Base-by-base conservation (phyloP, 2,888 invertebrate species). In the Catocala nupta region DNA sequence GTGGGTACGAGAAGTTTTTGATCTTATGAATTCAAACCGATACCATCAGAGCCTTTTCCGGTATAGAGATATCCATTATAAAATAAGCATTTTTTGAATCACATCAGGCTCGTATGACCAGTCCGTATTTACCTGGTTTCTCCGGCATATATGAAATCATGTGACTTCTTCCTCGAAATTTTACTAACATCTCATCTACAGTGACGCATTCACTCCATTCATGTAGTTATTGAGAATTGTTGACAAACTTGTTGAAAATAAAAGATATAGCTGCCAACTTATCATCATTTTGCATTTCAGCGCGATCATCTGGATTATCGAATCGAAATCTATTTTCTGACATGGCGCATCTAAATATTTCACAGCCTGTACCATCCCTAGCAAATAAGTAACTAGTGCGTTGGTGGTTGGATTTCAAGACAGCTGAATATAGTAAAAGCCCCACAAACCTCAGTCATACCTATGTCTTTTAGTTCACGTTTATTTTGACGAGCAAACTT, bases 111-210 rank as follows among this genome's bases (percentile, higher is more conserved):
- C 25, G 55, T 45, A 65, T 43, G 9, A 57, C 25, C 4, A 65
- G 42, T 7, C 56, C 59, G 1, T 57, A 56, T 54, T 65, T 56
- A 49, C 56, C 44, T 10, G 65, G 54, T 51, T 75, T 80, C 13
- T 75, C 67, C 3, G 70, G 73, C 73, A 71, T 77, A 52, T 75
- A 74, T 13, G 69, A 64, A 39, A 72, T 68, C 63, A 71, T 59
- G 60, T 70, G 62, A 53, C 69, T 67, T 70, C 75, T 69, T 44
- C 73, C 77, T n/a, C 73, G 65, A 66, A 77, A 76, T 34, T 68
- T 60, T 1, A 75, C 64, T 34, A 73, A 16, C 70, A 70, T 78
- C 54, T 81, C 77, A 66, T 78, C 78, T 7, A 78, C 42, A 1
- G 75, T 78, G 25, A 70, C 74, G 44, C 55, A 75, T 74, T 75